phyloP scores from a whole-genome alignment of 2,888 invertebrate species.

The Cerceris ruficornis region DNA sequence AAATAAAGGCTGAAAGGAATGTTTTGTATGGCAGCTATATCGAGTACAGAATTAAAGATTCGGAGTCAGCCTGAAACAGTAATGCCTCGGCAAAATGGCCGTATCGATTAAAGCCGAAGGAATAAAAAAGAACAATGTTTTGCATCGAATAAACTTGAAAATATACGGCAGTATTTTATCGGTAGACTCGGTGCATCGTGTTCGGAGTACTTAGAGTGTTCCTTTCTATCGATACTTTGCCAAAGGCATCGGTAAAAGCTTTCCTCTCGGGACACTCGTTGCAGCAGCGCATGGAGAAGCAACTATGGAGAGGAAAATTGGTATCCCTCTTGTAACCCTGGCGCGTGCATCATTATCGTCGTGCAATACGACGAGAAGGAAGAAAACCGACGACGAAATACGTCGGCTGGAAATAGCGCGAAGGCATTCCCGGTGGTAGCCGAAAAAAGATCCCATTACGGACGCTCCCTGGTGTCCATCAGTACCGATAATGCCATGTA shows the following conservation, averaged over 20 bases:
- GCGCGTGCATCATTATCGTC: conserved; percentile 28
- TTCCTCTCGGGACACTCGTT: background rate
- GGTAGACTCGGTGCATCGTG: too few species aligned
- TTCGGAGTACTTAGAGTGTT: too few species aligned
- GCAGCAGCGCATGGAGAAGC: background rate
- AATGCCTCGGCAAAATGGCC: too few species aligned
- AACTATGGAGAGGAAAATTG: conserved; percentile 7
- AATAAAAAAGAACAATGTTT: too few species aligned
- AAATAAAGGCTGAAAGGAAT: too few species aligned
- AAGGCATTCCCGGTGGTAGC: conserved; percentile 27
- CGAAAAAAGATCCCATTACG: conserved; percentile 38
- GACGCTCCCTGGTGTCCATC: conserved; percentile 39
- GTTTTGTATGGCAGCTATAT: too few species aligned
- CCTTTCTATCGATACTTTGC: too few species aligned
- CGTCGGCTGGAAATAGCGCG: background rate
- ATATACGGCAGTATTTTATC: too few species aligned
- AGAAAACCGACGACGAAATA: conserved; percentile 19
- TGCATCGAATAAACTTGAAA: too few species aligned
- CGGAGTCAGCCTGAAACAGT: too few species aligned
- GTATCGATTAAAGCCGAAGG: too few species aligned
- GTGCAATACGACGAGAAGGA: conserved; percentile 18
- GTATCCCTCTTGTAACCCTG: conserved; percentile 9
- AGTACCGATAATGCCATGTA: conserved; percentile 64
- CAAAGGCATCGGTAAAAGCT: background rate
- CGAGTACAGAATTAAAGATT: too few species aligned